phyloP scores from a whole-genome alignment of 2,113 vertebrate species.

The Xiphias gladius region DNA sequence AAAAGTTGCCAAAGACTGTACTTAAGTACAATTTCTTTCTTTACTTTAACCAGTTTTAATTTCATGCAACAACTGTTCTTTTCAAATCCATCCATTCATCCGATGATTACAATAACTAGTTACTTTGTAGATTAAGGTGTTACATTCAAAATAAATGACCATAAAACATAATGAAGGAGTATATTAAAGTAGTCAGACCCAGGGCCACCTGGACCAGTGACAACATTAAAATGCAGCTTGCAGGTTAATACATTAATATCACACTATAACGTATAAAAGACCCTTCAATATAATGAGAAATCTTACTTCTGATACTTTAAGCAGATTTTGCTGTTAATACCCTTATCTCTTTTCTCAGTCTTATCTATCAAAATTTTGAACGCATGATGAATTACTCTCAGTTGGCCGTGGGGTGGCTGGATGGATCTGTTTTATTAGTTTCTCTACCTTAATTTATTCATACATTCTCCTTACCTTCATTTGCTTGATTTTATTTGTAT shows the following conservation, averaged over 20 bases:
- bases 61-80: no score
- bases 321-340: background rate
- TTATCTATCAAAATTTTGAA: background rate
- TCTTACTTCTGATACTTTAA: background rate
- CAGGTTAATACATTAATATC: background rate
- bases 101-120: no score
- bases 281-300: background rate
- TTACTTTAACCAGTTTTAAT: no score
- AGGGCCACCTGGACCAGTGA: slow-evolving; percentile 33
- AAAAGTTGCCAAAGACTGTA: no score
- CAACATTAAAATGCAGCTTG: slow-evolving; percentile 6
- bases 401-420: background rate
- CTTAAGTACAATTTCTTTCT: no score
- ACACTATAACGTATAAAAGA: no score
- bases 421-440: background rate
- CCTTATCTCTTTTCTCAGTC: background rate
- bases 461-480: background rate
- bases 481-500: background rate
- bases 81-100: no score
- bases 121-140: no score
- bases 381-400: background rate
- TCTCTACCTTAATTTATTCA: no score
- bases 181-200: background rate
- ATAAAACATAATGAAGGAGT: background rate
- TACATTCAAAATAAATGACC: no score